Evolutionary conservation across 2,797 vertebrate genomes (phyloP), one percentile per base, ranked within the genome.

Genomic region (Aselliscus stoliczkanus): DNA sequence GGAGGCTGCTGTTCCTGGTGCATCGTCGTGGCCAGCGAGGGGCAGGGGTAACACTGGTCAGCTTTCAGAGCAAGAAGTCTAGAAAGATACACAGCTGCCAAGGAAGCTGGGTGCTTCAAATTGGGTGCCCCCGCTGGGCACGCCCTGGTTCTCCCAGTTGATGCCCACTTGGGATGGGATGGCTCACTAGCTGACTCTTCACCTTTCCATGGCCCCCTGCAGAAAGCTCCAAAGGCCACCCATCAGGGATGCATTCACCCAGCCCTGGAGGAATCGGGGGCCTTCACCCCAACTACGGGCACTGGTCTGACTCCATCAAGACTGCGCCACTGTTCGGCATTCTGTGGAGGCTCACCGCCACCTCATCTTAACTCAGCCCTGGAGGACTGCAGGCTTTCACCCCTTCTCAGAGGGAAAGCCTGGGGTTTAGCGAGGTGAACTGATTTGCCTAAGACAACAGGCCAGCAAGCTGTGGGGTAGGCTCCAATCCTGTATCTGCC

Each of bases 271-370:
- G 64, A 72, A 25, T 3, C 0, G 0, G 65, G 62, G 42, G 5
- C 58, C 23, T 4, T 83, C 60, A 13, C 60, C 62, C 23, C 29
- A n/a, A 44, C n/a, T 2, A 5, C 0, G 27, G 52, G 37, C 44
- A 4, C 18, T 5, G 42, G 5, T 64, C 73, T 42, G 17, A 77
- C 37, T 37, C 52, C 72, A 18, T 2, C 5, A 3, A 39, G 65
- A 29, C 29, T 0, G 20, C 0, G 1, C 47, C 37, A 6, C 12
- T 0, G 20, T 23, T 4, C 4, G 79, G 47, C 60, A 2, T 10
- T 44, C 9, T 47, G 1, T 1, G 2, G 14, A 39, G 21, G 42
- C 21, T 67, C 0, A 20, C 14, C 2, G 5, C 42, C 4, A 0
- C 12, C 39, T 79, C 18, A 4, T 39, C 31, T 21, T 20, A 2